A percentile compares a stretch with the other conserved stretches of the same genome.
These are phyloP conservation scores for Intellagama lesueurii DNA, from an alignment of 2,797 vertebrate species.

Conservation along the genomic window DNA sequence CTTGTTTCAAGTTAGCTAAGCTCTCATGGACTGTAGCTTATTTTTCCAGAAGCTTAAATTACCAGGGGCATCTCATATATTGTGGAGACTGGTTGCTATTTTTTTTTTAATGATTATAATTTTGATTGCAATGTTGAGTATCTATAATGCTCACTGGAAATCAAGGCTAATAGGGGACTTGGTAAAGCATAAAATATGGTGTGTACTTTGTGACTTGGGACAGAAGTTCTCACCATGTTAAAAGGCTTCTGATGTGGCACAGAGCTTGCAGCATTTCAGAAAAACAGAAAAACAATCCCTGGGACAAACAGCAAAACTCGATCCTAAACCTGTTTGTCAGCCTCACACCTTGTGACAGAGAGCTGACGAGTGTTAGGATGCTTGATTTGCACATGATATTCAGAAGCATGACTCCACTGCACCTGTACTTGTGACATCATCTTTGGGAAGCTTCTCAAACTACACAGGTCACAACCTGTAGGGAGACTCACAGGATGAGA, in stretches of 20 bases:
- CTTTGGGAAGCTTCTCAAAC: not conserved
- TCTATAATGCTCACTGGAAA: not conserved
- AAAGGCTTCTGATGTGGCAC: not conserved
- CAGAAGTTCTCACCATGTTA: not conserved
- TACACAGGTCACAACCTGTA: too few species aligned
- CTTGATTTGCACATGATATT: not conserved
- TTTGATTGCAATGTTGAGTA: not conserved
- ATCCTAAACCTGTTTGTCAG: slow-evolving; percentile 9
- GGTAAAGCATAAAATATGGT: not conserved
- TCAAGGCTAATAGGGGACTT: not conserved
- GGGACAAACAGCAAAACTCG: not conserved
- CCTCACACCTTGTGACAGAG: not conserved
- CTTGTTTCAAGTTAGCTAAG: too few species aligned
- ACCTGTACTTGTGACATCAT: not conserved
- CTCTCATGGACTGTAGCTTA: too few species aligned
- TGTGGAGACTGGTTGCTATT: too few species aligned
- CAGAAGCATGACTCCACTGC: not conserved
- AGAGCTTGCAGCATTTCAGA: not conserved
- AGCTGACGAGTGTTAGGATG: not conserved
- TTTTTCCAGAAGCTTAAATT: too few species aligned
- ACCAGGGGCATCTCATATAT: too few species aligned
- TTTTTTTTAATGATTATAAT: not conserved
- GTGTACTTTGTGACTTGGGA: not conserved
- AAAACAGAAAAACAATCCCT: not conserved
- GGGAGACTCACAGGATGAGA: slow-evolving; percentile 41